These are phyloP conservation scores for Staurois parvus DNA, from an alignment of 2,797 vertebrate genomes.

Conservation along the genomic window DNA sequence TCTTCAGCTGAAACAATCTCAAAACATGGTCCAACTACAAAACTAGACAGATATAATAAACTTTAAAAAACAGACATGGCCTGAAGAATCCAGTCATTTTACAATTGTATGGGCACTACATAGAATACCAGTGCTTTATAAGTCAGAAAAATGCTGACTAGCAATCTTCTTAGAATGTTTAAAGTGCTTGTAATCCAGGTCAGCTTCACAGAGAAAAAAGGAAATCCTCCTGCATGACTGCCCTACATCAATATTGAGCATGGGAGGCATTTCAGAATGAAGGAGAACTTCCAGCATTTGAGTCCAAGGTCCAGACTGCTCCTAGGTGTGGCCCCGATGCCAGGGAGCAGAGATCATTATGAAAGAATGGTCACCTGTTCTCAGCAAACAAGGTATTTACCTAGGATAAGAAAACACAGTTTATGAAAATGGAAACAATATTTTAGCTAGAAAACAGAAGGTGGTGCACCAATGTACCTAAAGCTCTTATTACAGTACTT, in stretches of 20 bases:
- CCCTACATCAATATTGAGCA: neutral
- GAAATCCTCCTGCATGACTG: neutral
- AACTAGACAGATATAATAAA: neutral
- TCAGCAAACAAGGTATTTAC: conserved; percentile 59
- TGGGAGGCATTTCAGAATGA: neutral
- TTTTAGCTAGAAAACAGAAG: neutral
- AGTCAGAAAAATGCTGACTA: conserved; percentile 13
- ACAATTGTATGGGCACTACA: neutral
- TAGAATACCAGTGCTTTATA: conserved; percentile 3
- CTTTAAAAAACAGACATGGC: conserved; percentile 9
- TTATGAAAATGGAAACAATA: neutral
- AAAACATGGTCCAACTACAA: conserved; percentile 4
- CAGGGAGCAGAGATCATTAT: neutral
- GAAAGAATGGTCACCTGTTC: neutral
- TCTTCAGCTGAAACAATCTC: neutral
- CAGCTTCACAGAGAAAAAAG: neutral
- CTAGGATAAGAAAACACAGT: conserved; percentile 19
- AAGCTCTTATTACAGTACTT: neutral
- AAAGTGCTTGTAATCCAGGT: conserved; percentile 33
- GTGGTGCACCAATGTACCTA: too few relatives aligned
- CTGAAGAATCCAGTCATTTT: neutral
- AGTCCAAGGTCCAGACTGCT: neutral
- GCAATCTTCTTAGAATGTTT: conserved; percentile 18
- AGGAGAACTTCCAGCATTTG: neutral
- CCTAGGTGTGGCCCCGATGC: neutral